Base-by-base conservation (phyloP, 2,888 invertebrate genomes). In the Calephelis perditalis region DNA sequence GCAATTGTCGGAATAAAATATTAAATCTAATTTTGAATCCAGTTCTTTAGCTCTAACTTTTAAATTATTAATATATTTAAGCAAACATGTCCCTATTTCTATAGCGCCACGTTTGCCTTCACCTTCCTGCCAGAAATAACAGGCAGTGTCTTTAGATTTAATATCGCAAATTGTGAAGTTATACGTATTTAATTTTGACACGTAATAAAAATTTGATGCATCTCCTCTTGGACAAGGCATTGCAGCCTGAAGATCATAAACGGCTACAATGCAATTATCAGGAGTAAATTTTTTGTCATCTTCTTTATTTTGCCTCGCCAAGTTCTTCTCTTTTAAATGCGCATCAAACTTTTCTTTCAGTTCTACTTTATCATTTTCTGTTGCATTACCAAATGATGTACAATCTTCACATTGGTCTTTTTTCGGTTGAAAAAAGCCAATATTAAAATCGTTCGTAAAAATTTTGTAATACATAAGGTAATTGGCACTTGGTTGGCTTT, bases 371-470 rank as follows among this genome's bases (percentile, higher is more conserved):
- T 46, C 46, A n/a, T 46, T 46, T 46, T 46, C 46, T 46, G 46
- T 46, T 7, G 46, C 46, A 46, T 46, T 46, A 46, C 46, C 9
- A n/a, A 9, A 46, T 46, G 46, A 46, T 46, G 46, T 46, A 46
- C 46, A 46, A n/a, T 46, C 46, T 9, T 46, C 46, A 46, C 46
- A 46, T n/a, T 46, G 46, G 46, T 68, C 64, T 37, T 63, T 63
- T 52, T 68, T 68, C 10, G 66, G 64, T 54, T 56, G 55, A 46
- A 60, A 67, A 57, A 68, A 68, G 11, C 61, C 36, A 11, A 63
- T 58, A 49, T 65, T 63, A 43, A 60, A 67, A 11, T 70, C 66
- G 8, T 61, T 37, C 15, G 58, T 57, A 49, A 66, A 69, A 9
- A 70, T 64, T 12, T 58, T 55, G 47, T 64, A 62, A 60, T 65